Conservation (phyloP, 2,113 vertebrate genomes). For the Candoia aspera region DNA sequence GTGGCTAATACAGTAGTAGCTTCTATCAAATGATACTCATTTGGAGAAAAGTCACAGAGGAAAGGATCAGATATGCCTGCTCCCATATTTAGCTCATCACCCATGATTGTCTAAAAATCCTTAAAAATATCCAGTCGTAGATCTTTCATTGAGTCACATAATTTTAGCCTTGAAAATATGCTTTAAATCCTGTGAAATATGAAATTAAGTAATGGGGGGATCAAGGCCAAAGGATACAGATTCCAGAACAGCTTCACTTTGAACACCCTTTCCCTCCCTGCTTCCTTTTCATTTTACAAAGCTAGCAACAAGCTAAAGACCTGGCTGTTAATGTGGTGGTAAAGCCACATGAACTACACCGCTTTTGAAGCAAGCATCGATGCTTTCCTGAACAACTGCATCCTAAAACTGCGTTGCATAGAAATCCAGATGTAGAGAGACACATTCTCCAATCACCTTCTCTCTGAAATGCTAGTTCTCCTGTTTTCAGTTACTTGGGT, state of each 20-base stretch:
- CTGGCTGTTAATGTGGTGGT: not conserved
- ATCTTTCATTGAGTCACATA: not conserved
- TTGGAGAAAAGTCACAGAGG: not conserved
- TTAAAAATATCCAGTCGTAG: not conserved
- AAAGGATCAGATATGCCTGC: not conserved
- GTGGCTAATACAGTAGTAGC: not conserved
- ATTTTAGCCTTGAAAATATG: not conserved
- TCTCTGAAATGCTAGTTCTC: not conserved
- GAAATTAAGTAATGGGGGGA: not conserved
- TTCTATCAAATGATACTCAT: not conserved
- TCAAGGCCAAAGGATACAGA: not conserved
- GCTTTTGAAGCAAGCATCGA: not conserved
- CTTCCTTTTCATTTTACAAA: not conserved
- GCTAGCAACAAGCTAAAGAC: not conserved
- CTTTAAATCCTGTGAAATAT: not conserved
- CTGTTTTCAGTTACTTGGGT: not conserved
- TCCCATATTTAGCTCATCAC: not conserved
- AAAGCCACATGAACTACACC: not conserved
- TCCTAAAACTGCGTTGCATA: not conserved
- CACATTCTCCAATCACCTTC: not conserved
- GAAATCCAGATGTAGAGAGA: not conserved
- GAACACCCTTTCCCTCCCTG: not conserved
- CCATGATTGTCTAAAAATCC: too few relatives aligned
- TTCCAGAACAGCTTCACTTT: not conserved
- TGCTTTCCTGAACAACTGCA: not conserved